Evolutionary conservation across 2,113 vertebrate species (phyloP).

Genomic region (Columba livia): DNA sequence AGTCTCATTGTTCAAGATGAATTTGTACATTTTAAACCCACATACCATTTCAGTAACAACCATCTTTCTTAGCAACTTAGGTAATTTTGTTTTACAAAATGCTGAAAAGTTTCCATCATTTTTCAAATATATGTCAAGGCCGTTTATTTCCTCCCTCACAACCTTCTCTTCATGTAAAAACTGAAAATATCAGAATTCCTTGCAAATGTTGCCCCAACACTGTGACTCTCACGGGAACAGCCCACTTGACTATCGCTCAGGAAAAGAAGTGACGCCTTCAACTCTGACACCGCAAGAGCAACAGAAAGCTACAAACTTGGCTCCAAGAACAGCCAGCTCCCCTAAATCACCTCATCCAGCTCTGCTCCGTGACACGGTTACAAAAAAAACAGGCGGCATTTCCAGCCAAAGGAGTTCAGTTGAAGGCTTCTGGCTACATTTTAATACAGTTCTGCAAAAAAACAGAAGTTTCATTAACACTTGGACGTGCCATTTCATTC

Average conservation of each 20-base stretch:
- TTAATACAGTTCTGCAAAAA: background rate
- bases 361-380: background rate
- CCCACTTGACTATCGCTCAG: background rate
- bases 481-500: background rate
- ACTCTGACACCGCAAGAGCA: background rate
- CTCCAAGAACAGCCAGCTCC: background rate
- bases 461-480: background rate
- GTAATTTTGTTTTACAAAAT: background rate
- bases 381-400: background rate
- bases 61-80: background rate
- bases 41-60: background rate
- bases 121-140: background rate
- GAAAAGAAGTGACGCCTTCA: background rate
- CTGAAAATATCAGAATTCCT: constrained; percentile 10
- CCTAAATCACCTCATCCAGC: background rate
- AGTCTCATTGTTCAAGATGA: background rate
- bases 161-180: background rate
- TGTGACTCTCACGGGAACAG: background rate
- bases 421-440: background rate
- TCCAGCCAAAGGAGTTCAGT: background rate
- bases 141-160: constrained; percentile 2
- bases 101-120: background rate
- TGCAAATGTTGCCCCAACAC: background rate
- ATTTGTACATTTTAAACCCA: constrained; percentile 22
- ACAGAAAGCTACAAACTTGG: constrained; percentile 10